Evolutionary conservation across 2,797 vertebrate genomes (phyloP).

Genomic region (Hoplostethus atlanticus): DNA sequence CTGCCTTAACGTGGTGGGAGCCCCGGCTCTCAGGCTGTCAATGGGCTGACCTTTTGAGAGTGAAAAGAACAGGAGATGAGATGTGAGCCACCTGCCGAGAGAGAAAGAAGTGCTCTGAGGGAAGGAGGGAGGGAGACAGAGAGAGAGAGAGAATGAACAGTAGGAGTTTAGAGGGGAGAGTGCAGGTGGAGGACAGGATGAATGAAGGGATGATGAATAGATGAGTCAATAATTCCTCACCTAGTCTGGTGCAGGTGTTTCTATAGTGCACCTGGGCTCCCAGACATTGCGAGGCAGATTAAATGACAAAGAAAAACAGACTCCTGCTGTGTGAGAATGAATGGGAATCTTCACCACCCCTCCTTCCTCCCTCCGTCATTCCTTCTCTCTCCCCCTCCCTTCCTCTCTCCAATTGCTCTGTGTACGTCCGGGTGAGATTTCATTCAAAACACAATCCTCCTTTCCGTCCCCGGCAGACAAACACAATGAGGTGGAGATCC

Average conservation of each 20-base stretch:
- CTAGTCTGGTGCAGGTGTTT: slow-evolving; percentile 46
- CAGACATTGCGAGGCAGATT: slow-evolving; percentile 1
- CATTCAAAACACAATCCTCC: no score
- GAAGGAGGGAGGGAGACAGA: neutral
- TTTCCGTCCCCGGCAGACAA: slow-evolving; percentile 87
- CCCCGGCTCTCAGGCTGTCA: slow-evolving; percentile 39
- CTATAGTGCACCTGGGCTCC: slow-evolving; percentile 24
- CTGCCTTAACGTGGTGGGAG: slow-evolving; percentile 17
- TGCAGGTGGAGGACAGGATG: slow-evolving; percentile 44
- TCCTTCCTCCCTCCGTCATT: neutral
- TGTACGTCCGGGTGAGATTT: no score
- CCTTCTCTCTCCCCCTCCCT: neutral
- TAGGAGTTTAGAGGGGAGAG: slow-evolving; percentile 39
- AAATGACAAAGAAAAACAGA: neutral
- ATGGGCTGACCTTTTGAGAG: slow-evolving; percentile 51
- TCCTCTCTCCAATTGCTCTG: no score
- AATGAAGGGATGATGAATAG: slow-evolving; percentile 61
- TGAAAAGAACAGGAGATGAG: slow-evolving; percentile 55
- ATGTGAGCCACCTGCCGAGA: slow-evolving; percentile 59
- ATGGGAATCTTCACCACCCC: neutral
- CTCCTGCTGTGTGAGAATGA: neutral
- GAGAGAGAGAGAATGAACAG: slow-evolving; percentile 35
- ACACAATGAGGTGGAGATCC: slow-evolving; percentile 98
- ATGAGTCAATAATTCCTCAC: slow-evolving; percentile 26
- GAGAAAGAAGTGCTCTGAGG: neutral